phyloP scores from a whole-genome alignment of 2,797 vertebrate genomes.

The Oceanodroma leucorhoa region DNA sequence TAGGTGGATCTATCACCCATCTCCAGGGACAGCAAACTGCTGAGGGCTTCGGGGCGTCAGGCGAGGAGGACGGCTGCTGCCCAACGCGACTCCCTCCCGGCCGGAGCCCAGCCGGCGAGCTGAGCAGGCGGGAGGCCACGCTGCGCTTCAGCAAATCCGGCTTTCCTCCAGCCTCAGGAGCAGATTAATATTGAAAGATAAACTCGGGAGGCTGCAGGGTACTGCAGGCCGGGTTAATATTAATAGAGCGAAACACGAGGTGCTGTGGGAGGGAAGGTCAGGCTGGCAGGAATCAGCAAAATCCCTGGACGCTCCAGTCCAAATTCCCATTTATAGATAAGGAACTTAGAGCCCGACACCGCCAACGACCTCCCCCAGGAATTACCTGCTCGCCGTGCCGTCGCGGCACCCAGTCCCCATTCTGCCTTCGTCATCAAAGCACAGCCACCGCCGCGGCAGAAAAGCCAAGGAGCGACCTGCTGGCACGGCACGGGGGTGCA shows the following conservation, averaged over 20 bases:
- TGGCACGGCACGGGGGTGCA: rapidly evolving
- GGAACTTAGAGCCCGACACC: background rate
- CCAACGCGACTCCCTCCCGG: rapidly evolving
- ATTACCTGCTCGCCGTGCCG: rapidly evolving
- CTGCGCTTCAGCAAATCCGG: rapidly evolving
- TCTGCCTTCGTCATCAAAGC: background rate
- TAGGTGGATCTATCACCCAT: rapidly evolving
- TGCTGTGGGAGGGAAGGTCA: background rate
- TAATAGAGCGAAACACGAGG: background rate
- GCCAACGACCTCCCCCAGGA: background rate
- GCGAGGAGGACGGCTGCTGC: background rate
- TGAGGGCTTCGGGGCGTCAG: background rate
- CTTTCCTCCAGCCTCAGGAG: background rate
- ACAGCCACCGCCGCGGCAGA: rapidly evolving
- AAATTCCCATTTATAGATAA: background rate
- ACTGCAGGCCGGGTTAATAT: background rate
- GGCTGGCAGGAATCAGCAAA: background rate
- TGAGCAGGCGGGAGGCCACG: rapidly evolving
- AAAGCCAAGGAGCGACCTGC: background rate
- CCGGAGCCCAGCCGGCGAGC: rapidly evolving
- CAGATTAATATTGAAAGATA: background rate
- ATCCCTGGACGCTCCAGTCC: background rate
- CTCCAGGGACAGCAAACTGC: background rate
- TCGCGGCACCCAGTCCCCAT: rapidly evolving
- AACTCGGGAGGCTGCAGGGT: background rate